Conservation (phyloP, 2,797 vertebrate genomes). For the Chiloscyllium punctatum region DNA sequence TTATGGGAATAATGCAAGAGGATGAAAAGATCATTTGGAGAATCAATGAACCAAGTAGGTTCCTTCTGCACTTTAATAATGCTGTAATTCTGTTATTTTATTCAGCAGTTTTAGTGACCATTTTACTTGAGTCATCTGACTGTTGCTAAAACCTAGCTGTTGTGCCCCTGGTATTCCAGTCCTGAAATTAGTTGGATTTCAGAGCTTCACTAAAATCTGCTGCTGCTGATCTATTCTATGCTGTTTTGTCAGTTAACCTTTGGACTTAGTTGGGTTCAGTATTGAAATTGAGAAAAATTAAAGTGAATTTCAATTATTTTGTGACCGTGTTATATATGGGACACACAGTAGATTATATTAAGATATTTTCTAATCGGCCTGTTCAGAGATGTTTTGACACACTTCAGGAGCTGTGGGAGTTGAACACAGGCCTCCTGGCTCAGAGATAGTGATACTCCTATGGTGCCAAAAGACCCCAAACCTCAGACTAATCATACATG, state of each 20-base stretch:
- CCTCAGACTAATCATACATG: neutral
- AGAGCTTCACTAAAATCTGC: neutral
- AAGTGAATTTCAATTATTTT: neutral
- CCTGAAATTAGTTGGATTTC: neutral
- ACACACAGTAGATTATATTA: neutral
- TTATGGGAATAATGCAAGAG: too few relatives aligned
- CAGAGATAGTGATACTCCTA: too few relatives aligned
- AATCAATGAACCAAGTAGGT: too few relatives aligned
- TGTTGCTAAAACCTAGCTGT: too few relatives aligned
- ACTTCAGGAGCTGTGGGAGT: too few relatives aligned
- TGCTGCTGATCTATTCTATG: neutral
- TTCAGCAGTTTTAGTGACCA: neutral
- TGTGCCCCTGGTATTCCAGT: neutral
- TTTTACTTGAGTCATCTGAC: neutral
- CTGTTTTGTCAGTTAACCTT: neutral
- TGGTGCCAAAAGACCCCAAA: neutral
- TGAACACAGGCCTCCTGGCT: too few relatives aligned
- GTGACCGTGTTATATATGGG: neutral
- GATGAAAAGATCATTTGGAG: too few relatives aligned
- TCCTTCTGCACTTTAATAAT: too few relatives aligned
- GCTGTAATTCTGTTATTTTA: neutral
- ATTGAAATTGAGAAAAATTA: neutral
- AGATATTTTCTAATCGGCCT: too few relatives aligned
- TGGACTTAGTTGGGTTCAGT: neutral
- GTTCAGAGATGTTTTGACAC: too few relatives aligned